Evolutionary conservation across 2,888 invertebrate species (phyloP).

Genomic region (Ceramica pisi): DNA sequence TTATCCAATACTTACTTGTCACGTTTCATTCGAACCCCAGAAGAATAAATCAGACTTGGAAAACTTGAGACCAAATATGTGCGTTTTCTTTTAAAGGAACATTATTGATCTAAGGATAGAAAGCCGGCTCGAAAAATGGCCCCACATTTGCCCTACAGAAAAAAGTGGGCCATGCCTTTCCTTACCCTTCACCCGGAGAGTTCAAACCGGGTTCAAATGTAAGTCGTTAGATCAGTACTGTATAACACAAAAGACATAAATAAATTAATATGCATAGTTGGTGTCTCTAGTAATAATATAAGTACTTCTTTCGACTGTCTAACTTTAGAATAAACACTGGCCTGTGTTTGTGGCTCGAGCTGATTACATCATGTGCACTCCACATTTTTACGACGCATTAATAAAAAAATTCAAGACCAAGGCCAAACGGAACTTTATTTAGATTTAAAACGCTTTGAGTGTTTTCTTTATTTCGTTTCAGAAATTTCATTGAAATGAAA

Average conservation of each 20-base stretch:
- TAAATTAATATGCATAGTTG: constrained; percentile 59
- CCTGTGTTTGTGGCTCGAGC: constrained; percentile 25
- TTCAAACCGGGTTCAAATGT: constrained; percentile 73
- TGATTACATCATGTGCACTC: constrained; percentile 52
- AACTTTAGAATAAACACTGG: constrained; percentile 38
- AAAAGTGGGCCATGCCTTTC: constrained; percentile 72
- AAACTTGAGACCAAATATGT: constrained; percentile 27
- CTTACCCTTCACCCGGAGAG: constrained; percentile 72
- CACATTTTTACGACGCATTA: constrained; percentile 31
- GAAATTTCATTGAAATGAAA: constrained; percentile 17
- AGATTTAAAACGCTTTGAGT: constrained; percentile 29
- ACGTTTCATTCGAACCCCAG: constrained; percentile 14
- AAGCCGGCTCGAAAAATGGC: constrained; percentile 42
- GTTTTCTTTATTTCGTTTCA: constrained; percentile 25
- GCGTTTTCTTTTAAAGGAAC: constrained; percentile 37
- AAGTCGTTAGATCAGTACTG: constrained; percentile 74
- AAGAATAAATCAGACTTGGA: constrained; percentile 30
- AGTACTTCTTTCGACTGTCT: constrained; percentile 34
- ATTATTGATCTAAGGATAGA: constrained; percentile 67
- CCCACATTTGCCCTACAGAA: constrained; percentile 64
- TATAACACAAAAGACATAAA: constrained; percentile 64
- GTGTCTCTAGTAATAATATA: constrained; percentile 31
- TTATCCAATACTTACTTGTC: constrained; percentile 1
- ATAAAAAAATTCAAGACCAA: constrained; percentile 53
- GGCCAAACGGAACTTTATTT: constrained; percentile 54